These are phyloP conservation scores for Vulpes lagopus DNA, from an alignment of 2,113 vertebrate species.

Conservation along the genomic window DNA sequence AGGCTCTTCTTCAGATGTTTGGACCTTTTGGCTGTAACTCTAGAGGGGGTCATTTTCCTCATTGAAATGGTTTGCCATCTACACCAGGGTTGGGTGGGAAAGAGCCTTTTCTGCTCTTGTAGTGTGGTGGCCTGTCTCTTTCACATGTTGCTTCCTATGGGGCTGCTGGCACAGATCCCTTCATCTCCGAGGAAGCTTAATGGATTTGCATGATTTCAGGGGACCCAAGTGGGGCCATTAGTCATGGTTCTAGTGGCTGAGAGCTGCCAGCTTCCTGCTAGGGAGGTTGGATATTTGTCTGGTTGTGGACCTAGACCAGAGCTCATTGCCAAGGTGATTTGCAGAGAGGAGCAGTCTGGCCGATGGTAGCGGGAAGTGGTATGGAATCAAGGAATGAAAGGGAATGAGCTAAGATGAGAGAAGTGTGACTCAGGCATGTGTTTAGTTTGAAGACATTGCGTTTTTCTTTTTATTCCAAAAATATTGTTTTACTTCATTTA, in stretches of 20 bases:
- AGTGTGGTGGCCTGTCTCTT: not conserved
- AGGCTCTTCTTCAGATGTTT: not conserved
- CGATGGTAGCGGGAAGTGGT: not conserved
- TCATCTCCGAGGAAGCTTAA: not conserved
- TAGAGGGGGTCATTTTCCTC: not conserved
- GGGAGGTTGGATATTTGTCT: not conserved
- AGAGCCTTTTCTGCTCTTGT: not conserved
- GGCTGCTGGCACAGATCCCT: not conserved
- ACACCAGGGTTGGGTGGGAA: not conserved
- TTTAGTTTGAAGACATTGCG: not conserved
- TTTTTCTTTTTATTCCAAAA: not conserved
- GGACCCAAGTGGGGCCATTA: not conserved
- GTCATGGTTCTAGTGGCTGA: not conserved
- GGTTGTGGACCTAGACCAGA: not conserved
- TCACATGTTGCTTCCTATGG: fast-evolving
- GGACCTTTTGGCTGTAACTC: not conserved
- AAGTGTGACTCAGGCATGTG: too few relatives aligned
- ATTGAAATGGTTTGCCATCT: not conserved
- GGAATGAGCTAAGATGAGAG: not conserved
- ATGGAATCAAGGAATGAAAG: not conserved
- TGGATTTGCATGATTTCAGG: not conserved
- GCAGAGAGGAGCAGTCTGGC: too few relatives aligned
- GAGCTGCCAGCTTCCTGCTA: not conserved
- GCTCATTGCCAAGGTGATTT: not conserved
- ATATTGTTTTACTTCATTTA: not conserved